Evolutionary conservation across 2,888 invertebrate species (phyloP).

Genomic region (Cerastis leucographa): DNA sequence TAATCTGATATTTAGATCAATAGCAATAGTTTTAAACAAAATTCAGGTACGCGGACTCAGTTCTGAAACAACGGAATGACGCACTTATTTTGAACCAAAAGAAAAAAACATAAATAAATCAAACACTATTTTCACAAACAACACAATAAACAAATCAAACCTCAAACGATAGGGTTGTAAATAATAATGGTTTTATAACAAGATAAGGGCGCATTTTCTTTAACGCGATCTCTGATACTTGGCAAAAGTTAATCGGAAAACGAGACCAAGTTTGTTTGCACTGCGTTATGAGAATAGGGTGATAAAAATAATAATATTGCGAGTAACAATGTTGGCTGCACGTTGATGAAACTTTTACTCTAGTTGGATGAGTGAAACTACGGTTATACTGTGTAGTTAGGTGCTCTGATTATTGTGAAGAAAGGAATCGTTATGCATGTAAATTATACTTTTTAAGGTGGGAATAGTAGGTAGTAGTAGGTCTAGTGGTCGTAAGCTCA

Average conservation of each 20-base stretch:
- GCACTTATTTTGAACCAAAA: constrained; percentile 6
- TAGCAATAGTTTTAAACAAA: background rate
- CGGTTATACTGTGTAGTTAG: background rate
- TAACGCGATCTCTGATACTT: constrained; percentile 41
- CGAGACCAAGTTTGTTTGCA: constrained; percentile 55
- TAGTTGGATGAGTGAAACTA: constrained; percentile 35
- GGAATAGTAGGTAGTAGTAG: background rate
- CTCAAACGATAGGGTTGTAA: constrained; percentile 43
- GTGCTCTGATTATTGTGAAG: background rate
- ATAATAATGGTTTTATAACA: constrained; percentile 61
- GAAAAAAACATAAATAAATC: constrained; percentile 24
- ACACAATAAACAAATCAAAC: constrained; percentile 42
- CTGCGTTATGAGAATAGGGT: constrained; percentile 54
- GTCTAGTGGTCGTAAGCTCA: background rate
- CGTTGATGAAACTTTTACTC: constrained; percentile 52
- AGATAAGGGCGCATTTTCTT: constrained; percentile 51
- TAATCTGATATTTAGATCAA: too few species aligned
- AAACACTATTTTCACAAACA: constrained; percentile 42
- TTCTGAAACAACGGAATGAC: background rate
- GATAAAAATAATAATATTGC: constrained; percentile 62
- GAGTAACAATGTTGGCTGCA: constrained; percentile 49
- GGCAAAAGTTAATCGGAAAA: constrained; percentile 56
- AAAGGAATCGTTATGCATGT: background rate
- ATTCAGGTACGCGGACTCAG: background rate
- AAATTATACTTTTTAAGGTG: too few species aligned